Evolutionary conservation across 2,888 invertebrate species (phyloP).

Genomic region (Drosophila lacicola): DNA sequence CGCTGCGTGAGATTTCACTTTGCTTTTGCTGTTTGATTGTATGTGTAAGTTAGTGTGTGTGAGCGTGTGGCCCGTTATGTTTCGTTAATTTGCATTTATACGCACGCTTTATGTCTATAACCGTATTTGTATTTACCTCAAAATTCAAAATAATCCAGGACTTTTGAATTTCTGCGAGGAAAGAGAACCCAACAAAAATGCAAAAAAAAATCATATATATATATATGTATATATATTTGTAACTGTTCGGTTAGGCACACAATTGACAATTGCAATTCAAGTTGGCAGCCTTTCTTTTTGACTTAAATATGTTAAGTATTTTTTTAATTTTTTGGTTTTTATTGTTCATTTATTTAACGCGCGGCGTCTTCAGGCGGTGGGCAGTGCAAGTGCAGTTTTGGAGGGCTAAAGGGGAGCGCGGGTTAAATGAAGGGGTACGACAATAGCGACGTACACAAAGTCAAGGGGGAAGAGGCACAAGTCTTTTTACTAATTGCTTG

Average conservation of each 20-base stretch:
- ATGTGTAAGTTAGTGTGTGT: neutral
- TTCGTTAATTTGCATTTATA: constrained; percentile 28
- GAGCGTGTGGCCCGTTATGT: constrained; percentile 42
- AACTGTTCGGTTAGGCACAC: constrained; percentile 58
- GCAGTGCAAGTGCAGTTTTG: constrained; percentile 45
- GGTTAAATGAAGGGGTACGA: neutral
- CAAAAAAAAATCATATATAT: constrained; percentile 22
- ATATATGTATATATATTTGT: constrained; percentile 4
- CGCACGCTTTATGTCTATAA: constrained; percentile 21
- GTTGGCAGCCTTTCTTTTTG: constrained; percentile 24
- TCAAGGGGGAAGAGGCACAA: constrained; percentile 26
- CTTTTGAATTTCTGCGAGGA: constrained; percentile 74
- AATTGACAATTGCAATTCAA: constrained; percentile 49
- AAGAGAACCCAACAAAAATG: constrained; percentile 45
- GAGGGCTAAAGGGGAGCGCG: constrained; percentile 3
- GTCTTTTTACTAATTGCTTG: constrained; percentile 39
- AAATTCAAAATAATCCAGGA: constrained; percentile 83
- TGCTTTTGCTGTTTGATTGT: constrained; percentile 46
- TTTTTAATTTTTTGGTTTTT: constrained; percentile 11
- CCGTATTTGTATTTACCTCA: constrained; percentile 2
- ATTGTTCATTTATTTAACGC: constrained; percentile 19
- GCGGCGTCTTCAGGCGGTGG: constrained; percentile 38
- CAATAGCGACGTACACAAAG: constrained; percentile 24
- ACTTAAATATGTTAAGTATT: constrained; percentile 14
- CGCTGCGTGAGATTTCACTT: constrained; percentile 73